phyloP scores from a whole-genome alignment of 2,797 vertebrate genomes.

The Halcyon chelicuti region DNA sequence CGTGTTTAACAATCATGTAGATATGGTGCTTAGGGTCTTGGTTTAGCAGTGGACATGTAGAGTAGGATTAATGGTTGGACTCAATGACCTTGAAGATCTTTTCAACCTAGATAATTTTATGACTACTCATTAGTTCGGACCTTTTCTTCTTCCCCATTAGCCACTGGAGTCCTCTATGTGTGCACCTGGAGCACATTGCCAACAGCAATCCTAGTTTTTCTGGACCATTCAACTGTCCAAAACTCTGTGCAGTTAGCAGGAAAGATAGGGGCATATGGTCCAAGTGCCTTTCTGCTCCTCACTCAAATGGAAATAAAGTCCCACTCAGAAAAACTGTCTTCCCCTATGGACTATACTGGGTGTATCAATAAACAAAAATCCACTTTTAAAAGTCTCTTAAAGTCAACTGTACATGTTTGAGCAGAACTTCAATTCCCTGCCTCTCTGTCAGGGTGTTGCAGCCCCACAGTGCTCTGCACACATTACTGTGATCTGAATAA shows the following conservation, averaged over 20 bases:
- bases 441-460: background rate
- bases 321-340: background rate
- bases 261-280: background rate
- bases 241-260: background rate
- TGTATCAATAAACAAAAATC: background rate
- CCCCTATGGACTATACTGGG: background rate
- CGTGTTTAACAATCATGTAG: too few relatives aligned
- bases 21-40: too few relatives aligned
- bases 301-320: background rate
- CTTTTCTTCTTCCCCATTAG: background rate
- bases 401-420: fast-evolving
- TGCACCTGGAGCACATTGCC: background rate
- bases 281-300: background rate
- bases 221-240: background rate
- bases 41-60: too few relatives aligned
- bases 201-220: background rate
- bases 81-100: too few relatives aligned
- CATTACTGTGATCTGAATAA: fast-evolving
- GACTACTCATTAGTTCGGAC: background rate
- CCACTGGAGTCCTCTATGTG: background rate
- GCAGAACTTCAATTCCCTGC: fast-evolving
- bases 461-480: background rate
- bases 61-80: too few relatives aligned
- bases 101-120: too few relatives aligned
- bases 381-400: background rate